Base-by-base conservation (phyloP, 2,113 vertebrate genomes). In the Phyllostomus hastatus region DNA sequence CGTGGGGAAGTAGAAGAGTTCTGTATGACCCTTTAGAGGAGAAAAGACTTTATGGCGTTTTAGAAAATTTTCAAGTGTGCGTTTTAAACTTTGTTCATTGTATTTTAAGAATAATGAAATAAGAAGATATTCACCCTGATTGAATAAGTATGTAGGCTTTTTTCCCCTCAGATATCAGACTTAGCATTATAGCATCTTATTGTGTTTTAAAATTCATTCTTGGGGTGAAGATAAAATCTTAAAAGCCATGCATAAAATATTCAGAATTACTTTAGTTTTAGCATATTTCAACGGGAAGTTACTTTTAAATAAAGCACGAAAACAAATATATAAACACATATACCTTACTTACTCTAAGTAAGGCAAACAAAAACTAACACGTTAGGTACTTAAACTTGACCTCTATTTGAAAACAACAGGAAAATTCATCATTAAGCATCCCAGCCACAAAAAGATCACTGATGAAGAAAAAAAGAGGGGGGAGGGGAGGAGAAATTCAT, bases 161-260 rank as follows among this genome's bases (percentile, higher is more conserved):
- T 38, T 50, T 50, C 10, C 7, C 4, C 35, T 73, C 31, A 50
- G 66, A 73, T 67, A 82, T 54, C 57, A 87, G 31, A n/a, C 19
- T 88, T 43, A 41, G 15, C 12, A 54, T 50, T 52, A 88, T 31
- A 75, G 64, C 31, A 66, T 76, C 59, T 69, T 85, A 72, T 76
- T 54, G 89, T 72, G 59, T 92, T 92, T 91, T 73, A 31, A 94
- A 96, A 95, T 72, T 76, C 93, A 86, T 92, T 88, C 31, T 66
- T 43, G 33, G 12, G 26, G 7, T 67, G 8, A 67, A 73, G 41
- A 79, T 84, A 92, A 93, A 88, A 33, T 90, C 76, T 91, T 67
- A 35, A 69, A 88, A 95, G 28, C 22, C 20, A 61, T 67, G 22
- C 38, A 70, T 75, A 88, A 78, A 69, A 72, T 54, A 84, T 54